Evolutionary conservation across 2,888 invertebrate genomes (phyloP).

Genomic region (Hyppa rectilinea): DNA sequence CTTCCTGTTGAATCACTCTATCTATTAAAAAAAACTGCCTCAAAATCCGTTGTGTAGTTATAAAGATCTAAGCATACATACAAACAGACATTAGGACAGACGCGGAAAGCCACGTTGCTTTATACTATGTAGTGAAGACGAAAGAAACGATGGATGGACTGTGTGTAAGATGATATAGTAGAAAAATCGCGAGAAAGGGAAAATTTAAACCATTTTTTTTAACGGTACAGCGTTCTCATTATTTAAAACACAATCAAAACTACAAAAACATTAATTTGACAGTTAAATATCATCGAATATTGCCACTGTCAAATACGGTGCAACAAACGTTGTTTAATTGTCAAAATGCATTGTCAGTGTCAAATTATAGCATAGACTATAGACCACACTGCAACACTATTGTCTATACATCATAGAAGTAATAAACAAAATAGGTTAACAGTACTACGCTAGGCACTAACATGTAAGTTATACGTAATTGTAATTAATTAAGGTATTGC

Average conservation of each 20-base stretch:
- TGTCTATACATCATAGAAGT: slow-evolving; percentile 33
- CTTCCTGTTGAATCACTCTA: too few relatives aligned
- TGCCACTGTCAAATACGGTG: slow-evolving; percentile 12
- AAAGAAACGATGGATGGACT: too few relatives aligned
- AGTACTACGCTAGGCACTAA: slow-evolving; percentile 16
- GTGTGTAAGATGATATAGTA: too few relatives aligned
- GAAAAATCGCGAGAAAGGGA: too few relatives aligned
- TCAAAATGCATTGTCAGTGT: slow-evolving; percentile 40
- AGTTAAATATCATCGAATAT: not conserved
- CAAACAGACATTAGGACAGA: too few relatives aligned
- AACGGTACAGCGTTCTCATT: not conserved
- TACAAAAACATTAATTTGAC: not conserved
- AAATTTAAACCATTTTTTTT: not conserved
- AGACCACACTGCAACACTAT: slow-evolving; percentile 41
- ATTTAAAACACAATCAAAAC: not conserved
- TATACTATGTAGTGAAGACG: too few relatives aligned
- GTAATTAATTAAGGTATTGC: slow-evolving; percentile 44
- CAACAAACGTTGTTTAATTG: not conserved
- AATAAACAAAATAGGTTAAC: slow-evolving; percentile 53
- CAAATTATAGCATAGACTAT: slow-evolving; percentile 25
- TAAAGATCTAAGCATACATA: too few relatives aligned
- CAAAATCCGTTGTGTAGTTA: too few relatives aligned
- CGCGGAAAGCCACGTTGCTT: too few relatives aligned
- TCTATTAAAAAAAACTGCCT: too few relatives aligned
- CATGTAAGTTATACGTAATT: slow-evolving; percentile 27